A percentile compares a stretch with the other conserved stretches of the same genome.
Conservation (phyloP, 2,888 invertebrate species). For the Mechanitis mazaeus region DNA sequence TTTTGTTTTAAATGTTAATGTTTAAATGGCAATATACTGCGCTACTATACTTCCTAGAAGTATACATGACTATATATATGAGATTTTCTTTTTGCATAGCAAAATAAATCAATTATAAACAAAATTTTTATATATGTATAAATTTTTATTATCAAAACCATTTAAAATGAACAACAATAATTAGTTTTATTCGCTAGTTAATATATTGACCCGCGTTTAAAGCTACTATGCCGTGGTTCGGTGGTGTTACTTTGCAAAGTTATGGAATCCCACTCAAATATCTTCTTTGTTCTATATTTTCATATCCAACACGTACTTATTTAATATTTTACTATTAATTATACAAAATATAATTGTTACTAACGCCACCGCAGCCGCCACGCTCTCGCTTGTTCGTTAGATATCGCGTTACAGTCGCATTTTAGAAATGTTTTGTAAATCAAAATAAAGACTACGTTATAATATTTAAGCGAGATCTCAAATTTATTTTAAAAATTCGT, state of each 20-base stretch:
- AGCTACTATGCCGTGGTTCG: conserved; percentile 31
- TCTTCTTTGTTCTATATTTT: too few species aligned
- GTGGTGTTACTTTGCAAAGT: conserved; percentile 21
- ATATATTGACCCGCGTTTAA: conserved; percentile 46
- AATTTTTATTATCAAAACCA: conserved; percentile 9
- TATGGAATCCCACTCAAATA: not conserved
- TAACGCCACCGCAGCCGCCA: conserved; percentile 34
- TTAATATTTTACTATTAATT: conserved; percentile 1
- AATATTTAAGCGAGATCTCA: conserved; percentile 77
- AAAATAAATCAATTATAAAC: conserved; percentile 20
- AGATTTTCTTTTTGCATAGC: conserved; percentile 20
- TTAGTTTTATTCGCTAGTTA: conserved; percentile 18
- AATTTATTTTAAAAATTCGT: conserved; percentile 74
- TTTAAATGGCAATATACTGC: conserved; percentile 7
- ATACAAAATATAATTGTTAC: conserved; percentile 6
- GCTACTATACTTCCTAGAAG: conserved; percentile 23
- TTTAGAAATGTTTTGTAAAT: conserved; percentile 73
- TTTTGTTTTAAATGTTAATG: conserved; percentile 21
- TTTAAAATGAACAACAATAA: conserved; percentile 17
- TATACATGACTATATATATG: conserved; percentile 10
- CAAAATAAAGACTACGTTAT: conserved; percentile 75
- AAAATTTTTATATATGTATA: conserved; percentile 14
- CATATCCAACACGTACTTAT: too few species aligned
- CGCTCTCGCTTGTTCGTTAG: conserved; percentile 63
- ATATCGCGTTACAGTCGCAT: conserved; percentile 66